These are phyloP conservation scores for Octomys mimax DNA, from an alignment of 2,797 vertebrate genomes.

Conservation along the genomic window DNA sequence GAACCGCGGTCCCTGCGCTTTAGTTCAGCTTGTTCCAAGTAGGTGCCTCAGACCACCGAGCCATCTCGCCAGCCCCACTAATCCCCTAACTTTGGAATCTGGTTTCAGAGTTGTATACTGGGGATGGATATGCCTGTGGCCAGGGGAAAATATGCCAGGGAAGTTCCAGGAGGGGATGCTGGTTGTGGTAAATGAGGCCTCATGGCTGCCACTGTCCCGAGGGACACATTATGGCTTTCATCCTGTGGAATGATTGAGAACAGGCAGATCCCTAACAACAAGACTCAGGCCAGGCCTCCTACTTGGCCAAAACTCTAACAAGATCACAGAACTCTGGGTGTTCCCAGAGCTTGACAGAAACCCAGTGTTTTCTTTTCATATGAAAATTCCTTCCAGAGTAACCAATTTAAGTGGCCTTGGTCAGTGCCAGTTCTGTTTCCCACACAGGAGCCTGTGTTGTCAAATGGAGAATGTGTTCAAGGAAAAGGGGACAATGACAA, in stretches of 20 bases:
- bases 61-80: too few relatives aligned
- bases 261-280: not conserved
- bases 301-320: conserved; percentile 20
- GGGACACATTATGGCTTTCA: not conserved
- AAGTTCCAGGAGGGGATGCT: not conserved
- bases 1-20: too few relatives aligned
- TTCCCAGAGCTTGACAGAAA: conserved; percentile 61
- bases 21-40: too few relatives aligned
- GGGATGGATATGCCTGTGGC: not conserved
- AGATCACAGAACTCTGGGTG: conserved; percentile 49
- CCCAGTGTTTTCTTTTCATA: conserved; percentile 43
- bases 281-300: not conserved
- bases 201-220: not conserved
- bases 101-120: not conserved
- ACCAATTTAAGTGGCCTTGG: not conserved
- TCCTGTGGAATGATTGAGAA: not conserved
- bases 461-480: not conserved
- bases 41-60: too few relatives aligned
- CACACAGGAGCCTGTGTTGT: not conserved
- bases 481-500: not conserved
- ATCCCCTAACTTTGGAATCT: not conserved
- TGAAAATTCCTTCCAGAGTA: conserved; percentile 59
- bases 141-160: not conserved
- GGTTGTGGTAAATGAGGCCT: not conserved
- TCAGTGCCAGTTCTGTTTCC: not conserved